A percentile compares a stretch with the other conserved stretches of the same genome.
Evolutionary conservation across 37 sponge, comb jelly and placozoan species (phyloP).

Genomic region (Ephydatia muelleri): DNA sequence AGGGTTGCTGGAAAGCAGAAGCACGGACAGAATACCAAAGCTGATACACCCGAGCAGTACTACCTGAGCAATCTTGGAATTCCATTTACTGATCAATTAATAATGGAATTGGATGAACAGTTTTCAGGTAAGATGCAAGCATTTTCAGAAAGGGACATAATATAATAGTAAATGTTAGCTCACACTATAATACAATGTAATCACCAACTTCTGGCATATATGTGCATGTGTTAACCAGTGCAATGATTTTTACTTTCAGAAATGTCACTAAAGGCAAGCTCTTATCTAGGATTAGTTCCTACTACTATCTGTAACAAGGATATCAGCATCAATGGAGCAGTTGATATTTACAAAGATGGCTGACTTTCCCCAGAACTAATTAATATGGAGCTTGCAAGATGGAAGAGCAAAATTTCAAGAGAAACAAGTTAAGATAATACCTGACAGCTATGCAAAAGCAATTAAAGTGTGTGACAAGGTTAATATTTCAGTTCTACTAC

Average conservation of each 20-base stretch:
- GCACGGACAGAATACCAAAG: slow-evolving; percentile 6
- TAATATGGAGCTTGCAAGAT: slow-evolving; percentile 7
- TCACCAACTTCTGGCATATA: background rate
- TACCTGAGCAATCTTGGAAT: slow-evolving; percentile 3
- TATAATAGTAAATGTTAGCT: background rate
- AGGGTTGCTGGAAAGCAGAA: background rate
- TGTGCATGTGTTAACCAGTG: background rate
- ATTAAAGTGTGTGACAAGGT: slow-evolving; percentile 30
- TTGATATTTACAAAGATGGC: slow-evolving; percentile 7
- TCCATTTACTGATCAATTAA: slow-evolving; percentile 7
- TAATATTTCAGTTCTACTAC: slow-evolving; percentile 23
- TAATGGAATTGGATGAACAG: background rate
- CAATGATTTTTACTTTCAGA: too few species aligned
- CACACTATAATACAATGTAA: background rate
- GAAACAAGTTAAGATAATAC: slow-evolving; percentile 12
- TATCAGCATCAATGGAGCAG: background rate
- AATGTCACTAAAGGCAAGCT: background rate
- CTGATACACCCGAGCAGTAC: background rate
- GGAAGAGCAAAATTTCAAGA: slow-evolving; percentile 11
- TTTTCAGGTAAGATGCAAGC: background rate
- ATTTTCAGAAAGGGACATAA: background rate
- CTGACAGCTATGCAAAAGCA: too few species aligned
- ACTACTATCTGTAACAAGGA: background rate
- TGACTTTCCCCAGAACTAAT: slow-evolving; percentile 21
- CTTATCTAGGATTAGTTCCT: background rate